Evolutionary conservation across 2,797 vertebrate genomes (phyloP), one percentile per base, ranked within the genome.

Genomic region (Sebastes hubbsi): DNA sequence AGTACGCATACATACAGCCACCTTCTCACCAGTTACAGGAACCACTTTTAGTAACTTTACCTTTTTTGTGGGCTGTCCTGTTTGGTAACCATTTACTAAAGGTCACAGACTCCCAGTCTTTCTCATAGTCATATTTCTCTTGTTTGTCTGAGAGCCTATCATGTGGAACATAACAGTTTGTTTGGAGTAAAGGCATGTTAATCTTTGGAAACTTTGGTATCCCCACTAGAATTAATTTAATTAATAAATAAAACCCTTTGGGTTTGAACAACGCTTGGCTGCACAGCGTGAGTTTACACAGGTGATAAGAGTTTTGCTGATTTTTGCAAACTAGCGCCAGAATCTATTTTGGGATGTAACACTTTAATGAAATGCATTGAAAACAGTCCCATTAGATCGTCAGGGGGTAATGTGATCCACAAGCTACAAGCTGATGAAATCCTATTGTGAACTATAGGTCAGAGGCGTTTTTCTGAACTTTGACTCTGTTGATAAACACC

Each of bases 401-500:
- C n/a, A 49, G 6, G 27, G 2, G 6, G 73, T 5, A 29, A 34
- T 22, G 2, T 6, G 71, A 52, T 70, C 25, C 3, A 22, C 36
- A 36, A 36, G 36, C 22, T 5, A 18, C n/a, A 64, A 59, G 30
- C 65, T 84, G 80, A 72, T 46, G 30, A 80, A 87, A 88, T 86
- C 59, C 52, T 9, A 16, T 6, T 6, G 72, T 71, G 59, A 80
- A 88, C 65, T 68, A 8, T 22, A 71, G 84, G 74, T 59, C 72
- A 52, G 76, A 88, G 25, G 78, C 2, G 4, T 58, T 83, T 81
- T 65, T 58, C 74, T 92, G 92, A 90, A 91, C 93, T 94, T 94
- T 93, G 92, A 69, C 88, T 90, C 38, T 87, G 88, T 91, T 93
- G 91, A 92, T 92, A 88, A 92, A 93, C 80, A 87, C 58, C 56